Percentiles rank a stretch among this genome's conserved stretches.
Evolutionary conservation across 2,888 invertebrate species (phyloP).

Genomic region (Pheosia tremula): DNA sequence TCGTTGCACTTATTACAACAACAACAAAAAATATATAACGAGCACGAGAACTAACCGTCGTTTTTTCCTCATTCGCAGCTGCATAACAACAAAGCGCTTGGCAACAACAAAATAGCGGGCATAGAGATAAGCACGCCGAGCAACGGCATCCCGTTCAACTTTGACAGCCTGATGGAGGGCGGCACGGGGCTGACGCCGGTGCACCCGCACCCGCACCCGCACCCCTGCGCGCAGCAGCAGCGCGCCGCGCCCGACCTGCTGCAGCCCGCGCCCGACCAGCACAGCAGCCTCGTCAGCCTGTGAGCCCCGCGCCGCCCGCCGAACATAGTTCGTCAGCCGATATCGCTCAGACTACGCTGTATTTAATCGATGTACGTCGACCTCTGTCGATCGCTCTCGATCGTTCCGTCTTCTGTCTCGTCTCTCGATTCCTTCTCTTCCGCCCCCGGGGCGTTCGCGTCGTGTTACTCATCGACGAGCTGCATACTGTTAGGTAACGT

Average conservation of each 20-base stretch:
- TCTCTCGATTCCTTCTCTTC: constrained; percentile 27
- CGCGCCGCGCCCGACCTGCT: constrained; percentile 86
- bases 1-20: no score
- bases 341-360: constrained; percentile 25
- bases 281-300: constrained; percentile 92
- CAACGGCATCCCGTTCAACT: constrained; percentile 94
- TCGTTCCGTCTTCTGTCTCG: constrained; percentile 30
- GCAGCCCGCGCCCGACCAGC: constrained; percentile 89
- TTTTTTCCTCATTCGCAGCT: constrained; percentile 56
- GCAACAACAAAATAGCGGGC: constrained; percentile 88
- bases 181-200: constrained; percentile 97
- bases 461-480: constrained; percentile 58
- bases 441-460: constrained; percentile 36
- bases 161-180: constrained; percentile 96
- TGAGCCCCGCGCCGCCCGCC: constrained; percentile 75
- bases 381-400: constrained; percentile 22
- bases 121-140: constrained; percentile 95
- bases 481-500: constrained; percentile 55
- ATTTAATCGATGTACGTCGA: constrained; percentile 23
- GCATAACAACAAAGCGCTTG: constrained; percentile 75
- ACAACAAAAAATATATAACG: neutral
- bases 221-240: constrained; percentile 92
- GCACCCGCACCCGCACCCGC: constrained; percentile 85
- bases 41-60: neutral
- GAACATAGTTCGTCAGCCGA: constrained; percentile 54